phyloP scores from a whole-genome alignment of 2,888 invertebrate genomes.

The Stenolophus ochropezus region DNA sequence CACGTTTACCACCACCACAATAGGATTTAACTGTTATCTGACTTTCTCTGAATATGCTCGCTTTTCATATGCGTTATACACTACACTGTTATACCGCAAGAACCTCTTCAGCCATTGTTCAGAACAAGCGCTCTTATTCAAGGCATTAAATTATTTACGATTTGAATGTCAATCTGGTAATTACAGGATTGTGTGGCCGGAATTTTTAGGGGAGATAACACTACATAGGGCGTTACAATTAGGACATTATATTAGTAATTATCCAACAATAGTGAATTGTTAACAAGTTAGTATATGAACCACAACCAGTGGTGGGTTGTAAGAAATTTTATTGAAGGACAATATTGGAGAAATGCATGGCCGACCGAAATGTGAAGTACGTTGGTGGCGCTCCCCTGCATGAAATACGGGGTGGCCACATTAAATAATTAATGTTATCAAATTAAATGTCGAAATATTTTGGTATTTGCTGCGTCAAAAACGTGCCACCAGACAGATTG shows the following conservation, averaged over 20 bases:
- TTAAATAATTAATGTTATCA: too few relatives aligned
- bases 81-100: not conserved
- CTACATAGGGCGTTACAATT: too few relatives aligned
- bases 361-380: too few relatives aligned
- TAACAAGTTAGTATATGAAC: not conserved
- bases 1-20: conserved; percentile 51
- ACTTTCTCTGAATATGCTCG: conserved; percentile 37
- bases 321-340: too few relatives aligned
- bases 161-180: conserved; percentile 29
- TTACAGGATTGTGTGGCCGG: conserved; percentile 9
- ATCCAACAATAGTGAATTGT: not conserved
- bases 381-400: too few relatives aligned
- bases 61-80: conserved; percentile 16
- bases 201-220: not conserved
- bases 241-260: too few relatives aligned
- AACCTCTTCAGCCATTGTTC: conserved; percentile 18
- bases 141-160: conserved; percentile 40
- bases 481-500: too few relatives aligned
- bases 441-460: too few relatives aligned
- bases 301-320: too few relatives aligned
- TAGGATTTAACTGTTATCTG: conserved; percentile 47
- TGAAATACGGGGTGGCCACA: too few relatives aligned
- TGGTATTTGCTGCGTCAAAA: too few relatives aligned
- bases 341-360: too few relatives aligned
- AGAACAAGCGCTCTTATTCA: conserved; percentile 1